Evolutionary conservation across 2,797 vertebrate genomes (phyloP).

Genomic region (Phalanger gymnotis): DNA sequence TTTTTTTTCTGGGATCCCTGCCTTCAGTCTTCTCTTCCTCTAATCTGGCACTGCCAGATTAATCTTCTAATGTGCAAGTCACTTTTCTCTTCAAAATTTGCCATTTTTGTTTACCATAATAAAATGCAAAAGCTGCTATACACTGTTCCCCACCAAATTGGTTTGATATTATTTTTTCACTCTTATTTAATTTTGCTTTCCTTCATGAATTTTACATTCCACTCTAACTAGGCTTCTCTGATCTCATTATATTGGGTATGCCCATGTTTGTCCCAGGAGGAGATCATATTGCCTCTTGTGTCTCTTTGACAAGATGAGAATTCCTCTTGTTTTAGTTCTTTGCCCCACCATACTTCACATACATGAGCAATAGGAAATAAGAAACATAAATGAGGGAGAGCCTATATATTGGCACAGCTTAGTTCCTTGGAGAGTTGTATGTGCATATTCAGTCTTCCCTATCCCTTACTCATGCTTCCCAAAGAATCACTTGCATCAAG

Average conservation of each 20-base stretch:
- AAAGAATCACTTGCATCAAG: background rate
- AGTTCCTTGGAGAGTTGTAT: background rate
- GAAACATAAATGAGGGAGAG: background rate
- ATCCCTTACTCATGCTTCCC: background rate
- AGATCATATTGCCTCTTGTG: background rate
- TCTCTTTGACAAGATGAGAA: background rate
- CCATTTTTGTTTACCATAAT: background rate
- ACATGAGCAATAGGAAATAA: background rate
- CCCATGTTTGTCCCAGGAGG: background rate
- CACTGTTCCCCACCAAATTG: background rate
- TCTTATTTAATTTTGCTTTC: background rate
- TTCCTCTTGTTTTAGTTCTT: background rate
- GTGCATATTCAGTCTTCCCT: background rate
- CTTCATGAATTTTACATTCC: background rate
- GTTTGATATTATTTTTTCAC: background rate
- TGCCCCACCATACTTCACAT: background rate
- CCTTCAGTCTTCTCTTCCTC: background rate
- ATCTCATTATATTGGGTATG: background rate
- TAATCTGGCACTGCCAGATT: background rate
- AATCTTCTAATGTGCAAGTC: background rate
- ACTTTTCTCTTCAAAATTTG: background rate
- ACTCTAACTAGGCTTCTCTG: background rate
- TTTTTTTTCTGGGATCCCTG: background rate
- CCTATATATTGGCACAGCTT: background rate
- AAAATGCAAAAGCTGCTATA: background rate